phyloP scores from a whole-genome alignment of 1,140 invertebrate species.

The Schlechtendalia chinensis region DNA sequence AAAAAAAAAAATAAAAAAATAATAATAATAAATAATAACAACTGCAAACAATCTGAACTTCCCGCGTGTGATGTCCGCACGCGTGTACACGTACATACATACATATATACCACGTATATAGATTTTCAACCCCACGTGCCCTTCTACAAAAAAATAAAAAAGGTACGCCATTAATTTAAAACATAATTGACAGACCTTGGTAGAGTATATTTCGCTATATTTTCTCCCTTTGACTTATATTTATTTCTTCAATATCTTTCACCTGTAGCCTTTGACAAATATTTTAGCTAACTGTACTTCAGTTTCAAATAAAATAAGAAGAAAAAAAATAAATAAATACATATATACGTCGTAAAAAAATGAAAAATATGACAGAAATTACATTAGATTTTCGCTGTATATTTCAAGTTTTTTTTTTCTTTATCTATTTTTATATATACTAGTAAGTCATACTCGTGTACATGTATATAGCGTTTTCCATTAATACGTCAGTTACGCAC shows the following conservation, averaged over 20 bases:
- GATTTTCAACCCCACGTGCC: neutral
- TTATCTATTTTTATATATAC: neutral
- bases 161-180: constrained; percentile 38
- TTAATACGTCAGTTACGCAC: constrained; percentile 33
- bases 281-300: constrained; percentile 35
- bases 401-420: neutral
- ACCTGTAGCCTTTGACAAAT: constrained; percentile 40
- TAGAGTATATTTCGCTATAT: constrained; percentile 17
- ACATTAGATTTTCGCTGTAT: neutral
- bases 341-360: constrained; percentile 3
- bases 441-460: too few species aligned
- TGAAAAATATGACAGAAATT: constrained; percentile 13
- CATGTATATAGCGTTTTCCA: constrained; percentile 1
- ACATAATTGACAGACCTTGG: constrained; percentile 34
- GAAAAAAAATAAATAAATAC: constrained; percentile 12
- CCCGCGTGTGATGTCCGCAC: too few species aligned
- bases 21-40: neutral
- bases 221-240: constrained; percentile 29
- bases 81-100: too few species aligned
- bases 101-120: neutral
- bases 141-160: too few species aligned
- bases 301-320: constrained; percentile 19
- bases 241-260: constrained; percentile 35
- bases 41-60: constrained; percentile 7
- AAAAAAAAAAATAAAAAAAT: neutral